Conservation (phyloP, 2,797 vertebrate species). For the Cuniculus paca region DNA sequence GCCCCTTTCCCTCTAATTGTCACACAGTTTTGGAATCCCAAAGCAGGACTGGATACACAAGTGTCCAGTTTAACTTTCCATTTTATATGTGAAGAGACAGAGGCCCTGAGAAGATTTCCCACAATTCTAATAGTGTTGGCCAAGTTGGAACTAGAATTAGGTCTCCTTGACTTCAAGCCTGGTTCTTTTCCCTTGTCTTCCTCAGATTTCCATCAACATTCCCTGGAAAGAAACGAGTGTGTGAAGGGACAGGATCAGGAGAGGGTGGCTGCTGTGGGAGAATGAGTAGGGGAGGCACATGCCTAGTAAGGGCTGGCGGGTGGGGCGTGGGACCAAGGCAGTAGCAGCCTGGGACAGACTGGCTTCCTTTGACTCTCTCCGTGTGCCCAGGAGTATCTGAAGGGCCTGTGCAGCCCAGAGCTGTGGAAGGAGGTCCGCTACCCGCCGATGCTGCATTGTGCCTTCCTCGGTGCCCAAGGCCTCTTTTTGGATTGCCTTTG, state of each 20-base stretch:
- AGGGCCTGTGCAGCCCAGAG: slow-evolving; percentile 93
- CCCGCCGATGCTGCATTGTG: slow-evolving; percentile 90
- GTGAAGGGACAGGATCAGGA: background rate
- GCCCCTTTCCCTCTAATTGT: background rate
- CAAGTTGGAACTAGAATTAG: background rate
- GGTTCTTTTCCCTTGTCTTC: background rate
- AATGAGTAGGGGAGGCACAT: background rate
- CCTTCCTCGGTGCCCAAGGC: slow-evolving; percentile 92
- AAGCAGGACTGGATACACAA: background rate
- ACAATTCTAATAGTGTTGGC: background rate
- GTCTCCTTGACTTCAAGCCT: background rate
- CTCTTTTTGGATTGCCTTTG: slow-evolving; percentile 94
- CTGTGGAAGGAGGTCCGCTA: slow-evolving; percentile 91
- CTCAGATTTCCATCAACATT: background rate
- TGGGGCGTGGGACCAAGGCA: background rate
- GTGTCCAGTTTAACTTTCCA: background rate
- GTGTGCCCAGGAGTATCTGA: slow-evolving; percentile 91
- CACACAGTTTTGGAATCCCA: background rate
- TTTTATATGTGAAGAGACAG: slow-evolving; percentile 1
- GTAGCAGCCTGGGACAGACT: background rate
- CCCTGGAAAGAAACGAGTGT: background rate
- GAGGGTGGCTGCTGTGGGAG: background rate
- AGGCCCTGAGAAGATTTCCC: background rate
- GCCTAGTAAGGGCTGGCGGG: background rate
- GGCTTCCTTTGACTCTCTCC: slow-evolving; percentile 21